These are phyloP conservation scores for Turritopsis rubra DNA, from an alignment of 30 jellyfish, hydroid and myxozoan species.

Conservation along the genomic window DNA sequence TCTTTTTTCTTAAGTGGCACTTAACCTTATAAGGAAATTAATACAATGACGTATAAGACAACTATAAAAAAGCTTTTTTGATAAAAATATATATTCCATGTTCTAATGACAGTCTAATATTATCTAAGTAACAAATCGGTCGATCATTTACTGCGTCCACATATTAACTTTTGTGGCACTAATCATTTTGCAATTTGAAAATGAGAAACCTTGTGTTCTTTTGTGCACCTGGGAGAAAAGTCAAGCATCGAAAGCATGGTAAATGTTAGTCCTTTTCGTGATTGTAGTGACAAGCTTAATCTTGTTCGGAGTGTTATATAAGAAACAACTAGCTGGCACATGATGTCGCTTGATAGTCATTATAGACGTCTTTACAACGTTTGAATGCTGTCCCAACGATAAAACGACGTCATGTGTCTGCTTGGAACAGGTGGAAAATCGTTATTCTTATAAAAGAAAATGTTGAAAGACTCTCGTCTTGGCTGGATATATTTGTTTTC, in stretches of 20 bases:
- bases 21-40: conserved; percentile 5
- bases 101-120: not conserved
- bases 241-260: conserved; percentile 1
- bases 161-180: not conserved
- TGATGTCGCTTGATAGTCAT: too few relatives aligned
- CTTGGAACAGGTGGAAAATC: too few relatives aligned
- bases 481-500: not conserved
- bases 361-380: too few relatives aligned
- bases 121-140: not conserved
- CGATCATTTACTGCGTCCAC: not conserved
- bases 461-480: not conserved
- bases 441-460: not conserved
- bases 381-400: too few relatives aligned
- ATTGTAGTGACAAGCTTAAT: not conserved
- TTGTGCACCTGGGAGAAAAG: conserved; percentile 16
- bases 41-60: not conserved
- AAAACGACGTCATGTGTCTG: too few relatives aligned
- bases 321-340: too few relatives aligned
- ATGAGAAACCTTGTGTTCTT: conserved; percentile 19
- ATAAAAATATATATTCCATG: too few relatives aligned
- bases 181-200: not conserved
- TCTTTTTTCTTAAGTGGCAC: conserved; percentile 4
- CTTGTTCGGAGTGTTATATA: not conserved
- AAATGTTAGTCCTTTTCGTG: not conserved
- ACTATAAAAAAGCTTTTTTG: not conserved